Base-by-base conservation (phyloP, 2,797 vertebrate species). In the Poeciliopsis turneri region DNA sequence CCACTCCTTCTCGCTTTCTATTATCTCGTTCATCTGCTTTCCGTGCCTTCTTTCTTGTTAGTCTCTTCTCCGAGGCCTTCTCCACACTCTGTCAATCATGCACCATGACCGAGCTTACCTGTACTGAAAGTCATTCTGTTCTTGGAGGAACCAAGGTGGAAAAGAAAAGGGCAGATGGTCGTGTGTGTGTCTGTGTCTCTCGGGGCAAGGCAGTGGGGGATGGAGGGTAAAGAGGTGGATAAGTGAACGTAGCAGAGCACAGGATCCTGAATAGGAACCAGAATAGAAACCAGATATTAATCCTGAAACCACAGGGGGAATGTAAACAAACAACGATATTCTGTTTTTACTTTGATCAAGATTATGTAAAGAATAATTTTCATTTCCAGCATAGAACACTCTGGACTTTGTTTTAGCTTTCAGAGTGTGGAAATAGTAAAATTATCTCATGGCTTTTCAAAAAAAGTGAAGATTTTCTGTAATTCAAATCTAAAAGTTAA, bases 41-140 rank as follows among this genome's bases (percentile, higher is more conserved):
- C 6, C 28, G 0, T 82, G 70, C 88, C 83, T 79, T 87, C 78
- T 85, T 79, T 87, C 78, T 83, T 87, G 83, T 88, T 75, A 77
- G 78, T 87, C 82, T 85, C 80, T 83, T 84, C 84, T 81, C 75
- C 66, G 51, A 64, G 74, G 82, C 84, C 72, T 83, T 78, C 83
- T 80, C 78, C 70, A 84, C 81, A 53, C 86, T 79, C 76, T 84
- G 87, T 90, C 90, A 88, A 84, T 92, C 91, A 84, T 76, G 80
- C 88, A 90, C 89, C 90, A 89, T 89, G 61, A 72, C 82, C 59
- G 46, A 45, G 72, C 57, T 82, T 87, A 87, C 86, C 90, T 88
- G 82, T 81, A 82, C 79, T 57, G 72, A 89, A 84, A 89, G 78
- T 87, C 77, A 86, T 86, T 89, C 75, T 64, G 66, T 78, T 87